phyloP scores from a whole-genome alignment of 1,140 invertebrate genomes.

The Aphelenchoides avenae region DNA sequence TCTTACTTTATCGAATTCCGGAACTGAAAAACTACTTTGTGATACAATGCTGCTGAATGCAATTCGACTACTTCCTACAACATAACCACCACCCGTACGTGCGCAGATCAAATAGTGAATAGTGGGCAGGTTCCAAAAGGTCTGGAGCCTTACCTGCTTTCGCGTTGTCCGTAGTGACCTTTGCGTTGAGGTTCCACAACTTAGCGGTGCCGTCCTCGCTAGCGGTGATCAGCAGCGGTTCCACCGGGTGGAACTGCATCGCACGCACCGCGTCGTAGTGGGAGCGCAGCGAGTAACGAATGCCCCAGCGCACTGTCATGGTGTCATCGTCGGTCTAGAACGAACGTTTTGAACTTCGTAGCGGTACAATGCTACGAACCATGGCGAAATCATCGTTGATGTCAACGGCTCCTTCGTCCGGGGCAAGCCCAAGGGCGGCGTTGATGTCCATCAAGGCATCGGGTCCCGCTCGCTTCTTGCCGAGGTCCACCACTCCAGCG shows the following conservation, averaged over 20 bases:
- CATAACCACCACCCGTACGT: too few species aligned
- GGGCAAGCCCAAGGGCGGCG: conserved; percentile 2
- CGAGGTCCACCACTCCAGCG: too few species aligned
- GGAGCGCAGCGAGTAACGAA: conserved; percentile 51
- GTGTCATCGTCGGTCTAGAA: conserved; percentile 39
- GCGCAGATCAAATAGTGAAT: too few species aligned
- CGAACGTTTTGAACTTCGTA: neutral
- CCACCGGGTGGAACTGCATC: conserved; percentile 92
- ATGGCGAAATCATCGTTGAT: conserved; percentile 52
- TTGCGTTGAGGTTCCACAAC: conserved; percentile 85
- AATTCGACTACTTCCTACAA: too few species aligned
- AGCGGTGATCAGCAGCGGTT: conserved; percentile 92
- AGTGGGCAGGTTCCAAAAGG: too few species aligned
- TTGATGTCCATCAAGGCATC: neutral
- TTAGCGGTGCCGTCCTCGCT: conserved; percentile 98
- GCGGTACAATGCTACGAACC: too few species aligned
- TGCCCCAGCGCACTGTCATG: conserved; percentile 41
- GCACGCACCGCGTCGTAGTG: conserved; percentile 82
- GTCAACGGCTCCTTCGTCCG: conserved; percentile 39
- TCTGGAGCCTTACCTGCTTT: too few species aligned
- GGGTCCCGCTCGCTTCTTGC: too few species aligned
- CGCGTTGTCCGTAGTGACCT: too few species aligned
- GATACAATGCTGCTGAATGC: too few species aligned
- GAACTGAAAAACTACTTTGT: too few species aligned
- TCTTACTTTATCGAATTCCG: conserved; percentile 1